Base-by-base conservation (phyloP, 2,113 vertebrate genomes). In the Trachemys scripta region DNA sequence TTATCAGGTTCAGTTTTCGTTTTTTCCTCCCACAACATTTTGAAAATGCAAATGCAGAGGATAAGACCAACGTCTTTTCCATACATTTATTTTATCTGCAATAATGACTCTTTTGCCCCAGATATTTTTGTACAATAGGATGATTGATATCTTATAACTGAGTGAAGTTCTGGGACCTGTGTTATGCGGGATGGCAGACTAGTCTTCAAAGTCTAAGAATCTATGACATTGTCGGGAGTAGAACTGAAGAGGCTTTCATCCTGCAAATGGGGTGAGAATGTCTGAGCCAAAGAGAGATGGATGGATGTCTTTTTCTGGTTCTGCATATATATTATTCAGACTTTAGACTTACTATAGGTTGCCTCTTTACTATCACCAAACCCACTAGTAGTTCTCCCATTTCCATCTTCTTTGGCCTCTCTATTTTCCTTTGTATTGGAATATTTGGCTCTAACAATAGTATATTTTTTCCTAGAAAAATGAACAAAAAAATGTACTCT, bases 381-480 rank as follows among this genome's bases (percentile, higher is more conserved):
- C 72, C 86, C 78, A 59, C 79, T 94, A 84, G 91, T 87, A 95
- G 82, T 95, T 88, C 85, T 93, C 94, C 91, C 80, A 86, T 81
- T 86, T 92, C 59, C 69, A 9, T 47, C 49, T 92, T 80, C 49
- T 56, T 24, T 72, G 38, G 42, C 83, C 76, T 93, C 81, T 56
- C n/a, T 19, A 29, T 82, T 81, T 89, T 69, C 65, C 87, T 90
- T 90, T 95, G 93, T 93, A 96, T 96, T 80, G 90, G 51, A 93
- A 96, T 94, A 75, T 75, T 31, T 80, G 92, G 50, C n/a, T 82
- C 90, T 94, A 93, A 95, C 82, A 96, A 94, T 96, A 76, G 85
- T 54, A 45, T 95, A 80, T 89, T 96, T 97, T 93, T 42, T 76
- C 53, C 53, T 79, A 87, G n/a, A 88, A 94, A 98, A 92, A 95